A percentile compares a stretch with the other conserved stretches of the same genome.
Evolutionary conservation across 2,888 invertebrate genomes (phyloP).

Genomic region (Plusia festucae): DNA sequence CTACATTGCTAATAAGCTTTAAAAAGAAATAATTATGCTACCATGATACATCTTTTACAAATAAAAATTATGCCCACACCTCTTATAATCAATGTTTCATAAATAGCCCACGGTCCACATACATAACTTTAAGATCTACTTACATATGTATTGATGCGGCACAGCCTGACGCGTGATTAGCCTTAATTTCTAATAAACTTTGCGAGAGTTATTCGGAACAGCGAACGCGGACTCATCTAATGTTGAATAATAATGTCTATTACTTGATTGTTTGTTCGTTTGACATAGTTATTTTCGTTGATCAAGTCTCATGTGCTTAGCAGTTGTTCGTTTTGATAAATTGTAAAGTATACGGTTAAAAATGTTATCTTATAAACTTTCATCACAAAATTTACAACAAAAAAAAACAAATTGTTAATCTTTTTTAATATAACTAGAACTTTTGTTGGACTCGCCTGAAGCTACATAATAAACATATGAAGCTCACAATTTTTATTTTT

Average conservation of each 20-base stretch:
- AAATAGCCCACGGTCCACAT: constrained; percentile 25
- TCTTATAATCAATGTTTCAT: background rate
- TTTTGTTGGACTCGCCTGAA: too few relatives aligned
- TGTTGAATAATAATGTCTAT: constrained; percentile 48
- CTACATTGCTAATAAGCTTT: too few relatives aligned
- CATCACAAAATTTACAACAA: too few relatives aligned
- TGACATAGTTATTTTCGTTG: constrained; percentile 35
- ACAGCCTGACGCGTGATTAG: constrained; percentile 31
- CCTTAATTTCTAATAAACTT: constrained; percentile 27
- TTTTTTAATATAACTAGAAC: too few relatives aligned
- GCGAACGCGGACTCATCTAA: constrained; percentile 26
- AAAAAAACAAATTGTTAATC: too few relatives aligned
- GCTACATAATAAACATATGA: too few relatives aligned
- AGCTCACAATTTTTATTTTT: too few relatives aligned
- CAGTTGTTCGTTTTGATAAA: constrained; percentile 1
- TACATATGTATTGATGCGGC: constrained; percentile 12
- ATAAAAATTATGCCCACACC: background rate
- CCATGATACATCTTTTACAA: background rate
- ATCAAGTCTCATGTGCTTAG: constrained; percentile 31
- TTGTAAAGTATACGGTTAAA: background rate
- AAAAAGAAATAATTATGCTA: too few relatives aligned
- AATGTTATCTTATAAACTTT: too few relatives aligned
- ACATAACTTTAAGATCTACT: constrained; percentile 22
- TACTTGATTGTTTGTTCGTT: constrained; percentile 25
- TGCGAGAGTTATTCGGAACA: constrained; percentile 32